Percentiles rank a stretch among this genome's conserved stretches.
Conservation (phyloP, 2,113 vertebrate species). For the Nothoprocta perdicaria region DNA sequence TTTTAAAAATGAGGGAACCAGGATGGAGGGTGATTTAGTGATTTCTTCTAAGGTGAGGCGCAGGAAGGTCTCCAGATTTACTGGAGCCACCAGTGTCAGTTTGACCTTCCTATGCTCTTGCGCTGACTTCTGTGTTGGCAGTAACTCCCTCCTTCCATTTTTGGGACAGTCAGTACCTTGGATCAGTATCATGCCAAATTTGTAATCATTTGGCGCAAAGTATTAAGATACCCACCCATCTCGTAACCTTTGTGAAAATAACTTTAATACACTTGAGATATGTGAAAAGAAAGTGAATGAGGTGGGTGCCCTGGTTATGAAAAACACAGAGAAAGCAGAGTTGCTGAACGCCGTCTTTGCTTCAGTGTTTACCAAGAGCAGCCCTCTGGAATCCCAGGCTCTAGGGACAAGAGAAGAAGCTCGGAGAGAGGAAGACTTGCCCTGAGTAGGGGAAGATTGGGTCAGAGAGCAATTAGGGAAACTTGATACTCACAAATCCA, state of each 20-base stretch:
- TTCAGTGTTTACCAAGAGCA: no score
- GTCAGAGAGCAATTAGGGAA: no score
- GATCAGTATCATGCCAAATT: neutral
- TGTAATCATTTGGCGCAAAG: neutral
- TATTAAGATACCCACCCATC: neutral
- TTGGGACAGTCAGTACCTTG: fast-evolving
- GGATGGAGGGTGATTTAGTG: neutral
- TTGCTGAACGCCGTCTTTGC: no score
- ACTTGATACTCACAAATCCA: no score
- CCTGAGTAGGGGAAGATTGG: no score
- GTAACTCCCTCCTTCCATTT: neutral
- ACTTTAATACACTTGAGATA: neutral
- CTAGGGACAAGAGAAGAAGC: no score
- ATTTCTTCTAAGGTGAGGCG: neutral
- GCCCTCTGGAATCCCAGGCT: no score
- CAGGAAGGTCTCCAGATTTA: neutral
- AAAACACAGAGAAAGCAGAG: no score
- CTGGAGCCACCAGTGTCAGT: neutral
- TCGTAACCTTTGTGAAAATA: neutral
- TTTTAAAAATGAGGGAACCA: neutral
- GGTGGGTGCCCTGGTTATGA: no score
- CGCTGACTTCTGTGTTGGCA: neutral
- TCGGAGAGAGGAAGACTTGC: no score
- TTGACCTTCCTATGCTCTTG: neutral
- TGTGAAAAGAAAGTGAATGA: neutral